Evolutionary conservation across 2,113 vertebrate genomes (phyloP).

Genomic region (Urocitellus parryii): DNA sequence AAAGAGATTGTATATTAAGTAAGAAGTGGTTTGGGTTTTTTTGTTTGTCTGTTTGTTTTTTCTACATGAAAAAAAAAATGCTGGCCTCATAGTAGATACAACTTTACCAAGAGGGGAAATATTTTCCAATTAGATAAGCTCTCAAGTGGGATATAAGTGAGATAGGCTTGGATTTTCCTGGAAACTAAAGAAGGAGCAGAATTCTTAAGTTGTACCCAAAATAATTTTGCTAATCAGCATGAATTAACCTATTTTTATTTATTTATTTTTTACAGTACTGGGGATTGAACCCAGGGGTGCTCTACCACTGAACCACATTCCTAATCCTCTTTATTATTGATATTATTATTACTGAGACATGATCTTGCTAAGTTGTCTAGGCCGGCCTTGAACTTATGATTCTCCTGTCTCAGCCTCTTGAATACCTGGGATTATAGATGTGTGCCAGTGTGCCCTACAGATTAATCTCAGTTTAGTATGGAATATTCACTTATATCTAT

Average conservation of each 20-base stretch:
- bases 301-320: too few relatives aligned
- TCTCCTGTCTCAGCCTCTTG: too few relatives aligned
- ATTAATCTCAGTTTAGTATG: not conserved
- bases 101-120: not conserved
- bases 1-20: constrained; percentile 17
- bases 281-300: too few relatives aligned
- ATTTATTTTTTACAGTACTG: too few relatives aligned
- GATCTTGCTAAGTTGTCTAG: too few relatives aligned
- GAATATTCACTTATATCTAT: not conserved
- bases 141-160: not conserved
- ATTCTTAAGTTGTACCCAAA: not conserved
- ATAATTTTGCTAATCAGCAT: constrained; percentile 19
- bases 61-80: constrained; percentile 32
- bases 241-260: not conserved
- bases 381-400: too few relatives aligned
- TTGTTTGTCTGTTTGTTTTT: not conserved
- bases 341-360: too few relatives aligned
- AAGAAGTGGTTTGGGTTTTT: not conserved
- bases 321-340: too few relatives aligned
- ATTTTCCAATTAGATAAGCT: not conserved
- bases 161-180: not conserved
- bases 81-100: not conserved
- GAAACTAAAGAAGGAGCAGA: not conserved
- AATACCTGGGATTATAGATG: too few relatives aligned
- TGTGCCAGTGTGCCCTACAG: too few relatives aligned